Base-by-base conservation (phyloP, 2,113 vertebrate species). In the Catharus bicknelli region DNA sequence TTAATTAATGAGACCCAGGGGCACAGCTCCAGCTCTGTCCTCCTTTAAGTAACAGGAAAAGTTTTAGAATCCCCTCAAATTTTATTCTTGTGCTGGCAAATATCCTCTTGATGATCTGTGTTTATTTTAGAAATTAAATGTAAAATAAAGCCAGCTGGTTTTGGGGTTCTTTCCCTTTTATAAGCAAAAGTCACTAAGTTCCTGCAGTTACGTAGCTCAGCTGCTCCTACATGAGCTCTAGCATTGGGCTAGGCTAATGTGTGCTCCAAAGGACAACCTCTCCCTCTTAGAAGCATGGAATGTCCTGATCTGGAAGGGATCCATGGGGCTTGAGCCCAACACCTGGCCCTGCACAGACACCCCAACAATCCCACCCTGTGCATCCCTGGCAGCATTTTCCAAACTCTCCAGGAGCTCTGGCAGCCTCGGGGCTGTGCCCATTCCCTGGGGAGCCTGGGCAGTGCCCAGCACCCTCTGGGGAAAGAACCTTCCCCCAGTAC, bases 341-440 rank as follows among this genome's bases (percentile, higher is more conserved):
- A 3, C 6, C 13, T 29, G n/a, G 7, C 7, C 47, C 40, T 75
- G 25, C 62, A 1, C 47, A 47, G 59, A 34, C n/a, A 17, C 54
- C 62, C 34, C 69, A 68, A 16, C 40, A 54, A 42, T 11, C 62
- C 47, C 69, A 61, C 25, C 38, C 40, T 30, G 47, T 0, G 23
- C 48, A 50, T 50, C 48, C 36, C 16, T 10, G 27, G 0, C 1
- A 59, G 38, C 0, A 0, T 0, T 59, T 53, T 4, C 27, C 53
- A 59, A 38, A 59, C 0, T 0, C 22, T 29, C 61, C 53, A 25
- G 45, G 16, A 81, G 53, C 86, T 81, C 68, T 59, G 77, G 36
- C 32, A 81, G 59, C 67, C 53, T 59, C 0, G 3, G 68, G 45
- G 23, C 27, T 0, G 2, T 29, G 61, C 4, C n/a, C 61, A 40